Evolutionary conservation across 2,888 invertebrate genomes (phyloP), one percentile per base, ranked within the genome.

Genomic region (Aricia artaxerxes): DNA sequence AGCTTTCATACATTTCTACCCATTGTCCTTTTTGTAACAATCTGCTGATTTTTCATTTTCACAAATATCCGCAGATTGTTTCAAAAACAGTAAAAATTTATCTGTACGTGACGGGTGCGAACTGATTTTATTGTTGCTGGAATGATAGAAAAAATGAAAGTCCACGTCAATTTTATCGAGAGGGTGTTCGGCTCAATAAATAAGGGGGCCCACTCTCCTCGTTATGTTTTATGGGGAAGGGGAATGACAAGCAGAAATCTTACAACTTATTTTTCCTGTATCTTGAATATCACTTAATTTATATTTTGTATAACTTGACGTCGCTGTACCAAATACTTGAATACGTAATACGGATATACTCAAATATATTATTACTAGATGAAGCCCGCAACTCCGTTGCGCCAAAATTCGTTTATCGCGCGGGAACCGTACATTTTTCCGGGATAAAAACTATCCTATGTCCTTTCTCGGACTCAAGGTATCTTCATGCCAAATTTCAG

Each of bases 211-310:
- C 69, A 9, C 61, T 64, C 64, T 31, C 13, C 69, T 69, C 69
- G 69, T 69, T 69, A 69, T 16, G 38, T 69, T 69, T 69, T 69
- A 69, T 69, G 35, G 69, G 69, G 69, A 9, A 64, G 64, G 69
- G 69, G 69, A 64, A 69, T 35, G 35, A 69, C 13, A 35, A 69
- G 69, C 13, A 35, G 69, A 69, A 38, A 69, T 69, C 35, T 69
- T 69, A 69, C 35, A 69, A 35, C 38, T 69, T 69, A 69, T 69
- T 69, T 13, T 69, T 69, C 35, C 31, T 38, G 35, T 69, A 38
- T 38, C 35, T 35, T 35, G 35, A 69, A 38, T 35, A 35, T 69
- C 13, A 57, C 57, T 57, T 57, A 35, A 35, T 69, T 69, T 69
- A 31, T 61, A 24, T 24, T 61, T 61, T 6, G 2, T 61, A 38